Percentiles rank a stretch among this genome's conserved stretches.
Evolutionary conservation across 2,113 vertebrate genomes (phyloP).

Genomic region (Cochlearius cochlearius): DNA sequence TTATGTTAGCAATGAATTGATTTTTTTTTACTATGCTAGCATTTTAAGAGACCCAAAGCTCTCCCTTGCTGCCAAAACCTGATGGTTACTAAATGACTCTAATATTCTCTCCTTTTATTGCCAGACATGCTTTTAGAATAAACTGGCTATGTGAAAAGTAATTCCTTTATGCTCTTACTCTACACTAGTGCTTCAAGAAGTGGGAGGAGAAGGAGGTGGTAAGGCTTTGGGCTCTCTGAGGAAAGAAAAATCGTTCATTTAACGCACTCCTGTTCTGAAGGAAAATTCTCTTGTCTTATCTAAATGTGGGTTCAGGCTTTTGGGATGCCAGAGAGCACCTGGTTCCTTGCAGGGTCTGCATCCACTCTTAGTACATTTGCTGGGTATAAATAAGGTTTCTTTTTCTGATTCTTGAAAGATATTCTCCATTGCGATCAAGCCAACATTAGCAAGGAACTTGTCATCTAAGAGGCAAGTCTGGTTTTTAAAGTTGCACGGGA

Average conservation of each 20-base stretch:
- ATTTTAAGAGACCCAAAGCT: slow-evolving; percentile 3
- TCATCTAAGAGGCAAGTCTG: not conserved
- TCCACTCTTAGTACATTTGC: not conserved
- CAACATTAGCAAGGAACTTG: not conserved
- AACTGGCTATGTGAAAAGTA: not conserved
- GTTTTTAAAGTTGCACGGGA: not conserved
- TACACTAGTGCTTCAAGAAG: not conserved
- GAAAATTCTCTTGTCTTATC: not conserved
- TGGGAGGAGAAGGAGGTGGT: not conserved
- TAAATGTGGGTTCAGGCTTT: not conserved
- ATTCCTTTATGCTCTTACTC: not conserved
- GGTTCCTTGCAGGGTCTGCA: not conserved
- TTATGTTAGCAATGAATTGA: not conserved
- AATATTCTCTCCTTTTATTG: slow-evolving; percentile 11
- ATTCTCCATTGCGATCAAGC: not conserved
- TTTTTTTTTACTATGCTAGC: not conserved
- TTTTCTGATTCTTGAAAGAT: not conserved
- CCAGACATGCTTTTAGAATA: slow-evolving; percentile 31
- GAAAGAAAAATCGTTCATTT: not conserved
- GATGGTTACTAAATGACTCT: slow-evolving; percentile 10
- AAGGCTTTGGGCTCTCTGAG: not conserved
- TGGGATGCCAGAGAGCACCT: not conserved
- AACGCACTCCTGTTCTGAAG: not conserved
- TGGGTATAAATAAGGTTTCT: not conserved
- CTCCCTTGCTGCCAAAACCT: not conserved